These are phyloP conservation scores for Pterophyllum scalare DNA, from an alignment of 2,113 vertebrate species.

Conservation along the genomic window DNA sequence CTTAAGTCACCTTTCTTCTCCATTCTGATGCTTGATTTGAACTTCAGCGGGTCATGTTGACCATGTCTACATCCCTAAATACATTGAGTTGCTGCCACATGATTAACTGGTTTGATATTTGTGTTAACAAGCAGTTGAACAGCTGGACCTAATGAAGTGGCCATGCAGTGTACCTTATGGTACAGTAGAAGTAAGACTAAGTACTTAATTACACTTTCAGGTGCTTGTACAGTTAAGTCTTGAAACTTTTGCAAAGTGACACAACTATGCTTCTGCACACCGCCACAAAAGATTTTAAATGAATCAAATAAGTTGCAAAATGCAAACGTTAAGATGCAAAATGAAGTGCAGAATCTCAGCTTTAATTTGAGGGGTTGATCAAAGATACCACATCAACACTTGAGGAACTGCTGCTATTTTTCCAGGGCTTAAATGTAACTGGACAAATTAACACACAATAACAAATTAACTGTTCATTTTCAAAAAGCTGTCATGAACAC, in stretches of 20 bases:
- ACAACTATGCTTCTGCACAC: not conserved
- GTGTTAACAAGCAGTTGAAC: not conserved
- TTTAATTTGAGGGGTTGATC: not conserved
- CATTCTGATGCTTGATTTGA: not conserved
- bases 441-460: fast-evolving
- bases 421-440: not conserved
- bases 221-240: not conserved
- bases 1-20: not conserved
- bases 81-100: too few species aligned
- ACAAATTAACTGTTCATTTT: not conserved
- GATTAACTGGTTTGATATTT: not conserved
- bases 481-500: not conserved
- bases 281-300: not conserved
- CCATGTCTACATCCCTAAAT: not conserved
- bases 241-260: not conserved
- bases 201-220: not conserved
- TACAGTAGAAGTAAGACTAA: not conserved
- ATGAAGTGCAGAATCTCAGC: not conserved
- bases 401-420: not conserved
- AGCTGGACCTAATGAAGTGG: not conserved
- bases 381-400: not conserved
- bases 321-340: not conserved
- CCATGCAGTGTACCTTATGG: not conserved
- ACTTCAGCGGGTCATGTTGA: not conserved
- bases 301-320: not conserved